Conservation (phyloP, 2,888 invertebrate genomes). For the Busseola fusca region DNA sequence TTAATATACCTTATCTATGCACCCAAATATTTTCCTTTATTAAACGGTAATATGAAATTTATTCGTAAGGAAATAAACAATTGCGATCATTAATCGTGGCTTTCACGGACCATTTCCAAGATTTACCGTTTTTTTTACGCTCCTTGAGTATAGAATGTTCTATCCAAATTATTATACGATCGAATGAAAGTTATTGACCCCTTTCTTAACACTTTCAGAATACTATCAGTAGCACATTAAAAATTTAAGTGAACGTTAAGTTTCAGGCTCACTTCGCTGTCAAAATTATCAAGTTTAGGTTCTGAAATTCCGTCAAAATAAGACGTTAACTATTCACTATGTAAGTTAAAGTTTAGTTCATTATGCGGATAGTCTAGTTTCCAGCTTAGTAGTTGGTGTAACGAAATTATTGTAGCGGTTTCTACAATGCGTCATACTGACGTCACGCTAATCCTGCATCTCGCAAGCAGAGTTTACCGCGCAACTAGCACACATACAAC, state of each 20-base stretch:
- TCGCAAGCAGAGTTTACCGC: too few relatives aligned
- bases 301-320: constrained; percentile 31
- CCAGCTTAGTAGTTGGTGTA: constrained; percentile 17
- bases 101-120: constrained; percentile 51
- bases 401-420: too few relatives aligned
- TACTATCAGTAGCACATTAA: constrained; percentile 19
- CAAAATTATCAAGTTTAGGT: constrained; percentile 28
- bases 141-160: constrained; percentile 25
- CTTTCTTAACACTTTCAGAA: constrained; percentile 23
- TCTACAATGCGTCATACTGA: too few relatives aligned
- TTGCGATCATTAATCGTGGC: constrained; percentile 42
- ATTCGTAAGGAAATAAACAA: constrained; percentile 40
- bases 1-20: constrained; percentile 5
- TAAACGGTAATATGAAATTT: constrained; percentile 20
- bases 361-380: constrained; percentile 32
- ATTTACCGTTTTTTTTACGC: constrained; percentile 42
- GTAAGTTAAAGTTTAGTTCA: constrained; percentile 38
- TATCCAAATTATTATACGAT: constrained; percentile 9
- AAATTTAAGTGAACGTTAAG: constrained; percentile 21
- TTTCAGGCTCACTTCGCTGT: constrained; percentile 1
- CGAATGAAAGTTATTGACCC: not conserved
- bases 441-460: too few relatives aligned
- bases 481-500: too few relatives aligned
- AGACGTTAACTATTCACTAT: constrained; percentile 47
- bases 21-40: constrained; percentile 22